These are phyloP conservation scores for Rhynchomys soricoides DNA, from an alignment of 2,113 vertebrate species.

Conservation along the genomic window DNA sequence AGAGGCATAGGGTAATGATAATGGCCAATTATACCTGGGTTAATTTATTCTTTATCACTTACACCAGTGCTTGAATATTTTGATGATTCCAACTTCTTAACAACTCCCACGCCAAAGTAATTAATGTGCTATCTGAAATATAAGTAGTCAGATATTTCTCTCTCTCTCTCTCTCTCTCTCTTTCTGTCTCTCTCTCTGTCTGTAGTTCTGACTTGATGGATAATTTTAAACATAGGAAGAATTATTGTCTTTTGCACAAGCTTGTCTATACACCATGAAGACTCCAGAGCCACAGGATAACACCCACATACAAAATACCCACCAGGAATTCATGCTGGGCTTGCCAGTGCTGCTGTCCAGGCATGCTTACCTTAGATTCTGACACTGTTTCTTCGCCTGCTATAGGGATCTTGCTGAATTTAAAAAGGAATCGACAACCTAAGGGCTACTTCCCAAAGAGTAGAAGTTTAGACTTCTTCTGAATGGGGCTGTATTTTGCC, in stretches of 20 bases:
- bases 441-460: background rate
- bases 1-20: constrained; percentile 53
- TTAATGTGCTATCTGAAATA: constrained; percentile 40
- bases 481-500: background rate
- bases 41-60: constrained; percentile 66
- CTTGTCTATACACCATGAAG: background rate
- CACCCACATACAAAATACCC: background rate
- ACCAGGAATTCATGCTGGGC: background rate
- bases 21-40: constrained; percentile 48
- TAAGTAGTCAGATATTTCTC: background rate
- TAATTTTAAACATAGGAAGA: background rate
- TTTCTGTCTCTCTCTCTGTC: too few relatives aligned
- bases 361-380: constrained; percentile 16
- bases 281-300: background rate
- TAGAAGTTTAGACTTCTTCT: background rate
- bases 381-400: background rate
- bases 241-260: background rate
- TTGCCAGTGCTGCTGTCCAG: background rate
- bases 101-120: background rate
- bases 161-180: too few relatives aligned
- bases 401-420: background rate
- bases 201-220: background rate
- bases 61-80: constrained; percentile 41
- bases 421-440: background rate
- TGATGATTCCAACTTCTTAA: constrained; percentile 55